Percentiles rank a stretch among this genome's conserved stretches.
Evolutionary conservation across 1,140 invertebrate species (phyloP).

Genomic region (Dendroctonus valens): DNA sequence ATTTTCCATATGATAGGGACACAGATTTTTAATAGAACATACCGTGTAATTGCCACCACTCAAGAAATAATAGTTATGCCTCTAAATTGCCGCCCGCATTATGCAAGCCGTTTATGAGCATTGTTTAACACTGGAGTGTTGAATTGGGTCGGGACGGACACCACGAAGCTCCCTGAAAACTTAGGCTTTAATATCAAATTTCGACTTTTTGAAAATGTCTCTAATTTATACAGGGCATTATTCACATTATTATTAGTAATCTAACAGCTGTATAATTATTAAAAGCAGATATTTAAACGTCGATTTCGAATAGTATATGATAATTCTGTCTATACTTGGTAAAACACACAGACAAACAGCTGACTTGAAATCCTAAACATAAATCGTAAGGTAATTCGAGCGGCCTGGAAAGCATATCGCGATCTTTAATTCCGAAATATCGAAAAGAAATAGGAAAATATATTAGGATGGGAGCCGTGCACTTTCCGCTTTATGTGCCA

Average conservation of each 20-base stretch:
- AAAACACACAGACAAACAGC: too few relatives aligned
- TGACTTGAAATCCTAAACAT: conserved; percentile 2
- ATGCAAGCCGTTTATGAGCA: neutral
- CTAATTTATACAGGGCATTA: too few relatives aligned
- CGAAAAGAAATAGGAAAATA: conserved; percentile 2
- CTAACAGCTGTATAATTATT: too few relatives aligned
- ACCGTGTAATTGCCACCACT: neutral
- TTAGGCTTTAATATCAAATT: too few relatives aligned
- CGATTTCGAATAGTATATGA: too few relatives aligned
- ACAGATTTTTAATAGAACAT: conserved; percentile 2
- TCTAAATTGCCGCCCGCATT: neutral
- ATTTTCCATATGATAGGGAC: conserved; percentile 6
- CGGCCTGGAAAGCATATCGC: neutral
- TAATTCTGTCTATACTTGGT: too few relatives aligned
- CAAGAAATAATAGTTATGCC: neutral
- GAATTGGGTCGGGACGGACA: neutral
- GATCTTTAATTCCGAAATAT: conserved; percentile 5
- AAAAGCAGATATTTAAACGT: too few relatives aligned
- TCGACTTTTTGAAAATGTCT: too few relatives aligned
- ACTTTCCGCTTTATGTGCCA: neutral
- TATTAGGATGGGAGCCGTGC: conserved; percentile 1
- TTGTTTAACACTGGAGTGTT: neutral
- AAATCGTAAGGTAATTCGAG: conserved; percentile 8
- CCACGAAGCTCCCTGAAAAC: too few relatives aligned
- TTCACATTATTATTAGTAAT: too few relatives aligned